Evolutionary conservation across 2,113 vertebrate genomes (phyloP), one percentile per base, ranked within the genome.

Genomic region (Rhabdornis inornatus): DNA sequence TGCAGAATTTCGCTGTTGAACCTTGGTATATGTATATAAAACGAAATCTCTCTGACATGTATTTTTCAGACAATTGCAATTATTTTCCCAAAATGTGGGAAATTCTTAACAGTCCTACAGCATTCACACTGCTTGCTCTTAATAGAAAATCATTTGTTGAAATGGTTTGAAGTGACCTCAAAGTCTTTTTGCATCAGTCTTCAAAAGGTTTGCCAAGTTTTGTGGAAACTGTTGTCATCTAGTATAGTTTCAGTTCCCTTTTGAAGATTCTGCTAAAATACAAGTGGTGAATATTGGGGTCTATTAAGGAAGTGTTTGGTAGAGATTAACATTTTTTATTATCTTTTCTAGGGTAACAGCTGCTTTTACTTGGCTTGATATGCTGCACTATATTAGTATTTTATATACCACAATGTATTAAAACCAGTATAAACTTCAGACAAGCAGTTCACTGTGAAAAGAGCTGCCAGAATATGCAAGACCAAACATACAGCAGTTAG

Each of bases 291-390:
- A 66, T 75, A n/a, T 61, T 44, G 15, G 3, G 2, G 10, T 66
- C 42, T 87, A 89, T 47, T 50, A 68, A 76, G 12, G 47, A 63
- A 74, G 13, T 33, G 15, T n/a, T 88, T 11, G 4, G 11, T 57
- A 17, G 27, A 64, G 31, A 45, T 70, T 52, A 45, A 37, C 0
- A 1, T 88, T 19, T 44, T 59, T 77, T 8, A 18, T 70, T 69
- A 33, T 50, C 27, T 92, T 27, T 39, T 75, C 27, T 40, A 61
- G 13, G 4, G 19, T 85, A 61, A 49, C 49, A 83, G 7, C 37
- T 95, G 61, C 50, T 79, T 92, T 91, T 89, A 33, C 21, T 71
- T 49, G 45, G 12, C 40, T 82, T 68, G 25, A 45, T 81, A 50
- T 30, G 11, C 18, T 59, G 10, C 31, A 42, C 23, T 91, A 1